Base-by-base conservation (phyloP, 2,113 vertebrate species). In the Archilochus colubris region DNA sequence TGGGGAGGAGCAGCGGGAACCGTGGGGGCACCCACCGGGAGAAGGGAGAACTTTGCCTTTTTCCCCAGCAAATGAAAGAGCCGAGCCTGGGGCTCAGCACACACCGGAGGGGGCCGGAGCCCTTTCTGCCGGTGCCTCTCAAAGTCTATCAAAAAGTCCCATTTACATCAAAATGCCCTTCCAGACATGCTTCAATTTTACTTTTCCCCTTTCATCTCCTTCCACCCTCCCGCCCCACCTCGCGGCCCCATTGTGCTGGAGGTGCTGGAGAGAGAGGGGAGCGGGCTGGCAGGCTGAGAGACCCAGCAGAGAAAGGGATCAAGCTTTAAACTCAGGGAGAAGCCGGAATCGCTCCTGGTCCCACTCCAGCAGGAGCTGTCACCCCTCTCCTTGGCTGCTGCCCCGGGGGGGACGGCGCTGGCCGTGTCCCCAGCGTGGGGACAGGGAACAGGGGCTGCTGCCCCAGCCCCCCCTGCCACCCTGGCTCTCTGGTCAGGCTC, bases 111-210 rank as follows among this genome's bases (percentile, higher is more conserved):
- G 81, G 91, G 86, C 78, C 40, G 0, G 86, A 82, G 91, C 86
- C 93, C 91, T 94, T 96, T 95, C 86, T 95, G 80, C 82, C 67
- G 19, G 75, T 82, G 95, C 46, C 88, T 91, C 95, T 96, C 81
- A 64, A 94, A 96, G 92, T 86, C 94, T 70, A 91, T 96, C 95
- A 93, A 96, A 95, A 95, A 95, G 92, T 92, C 91, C 94, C 93
- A 97, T 96, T 97, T 97, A 93, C 96, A 97, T 97, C 90, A 83
- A 91, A 97, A 97, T 96, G 84, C 90, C 44, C 81, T 93, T 91
- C 94, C 75, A 94, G 94, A 91, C 94, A 91, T 92, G 92, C 85
- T 86, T 79, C 88, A 46, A 77, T 93, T 97, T 94, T 94, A 90
- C 93, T 93, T 91, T 75, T 70, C 93, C 87, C 78, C 91, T 96